A percentile compares a stretch with the other conserved stretches of the same genome.
phyloP scores from a whole-genome alignment of 2,888 invertebrate genomes.

The Polietes domitor region DNA sequence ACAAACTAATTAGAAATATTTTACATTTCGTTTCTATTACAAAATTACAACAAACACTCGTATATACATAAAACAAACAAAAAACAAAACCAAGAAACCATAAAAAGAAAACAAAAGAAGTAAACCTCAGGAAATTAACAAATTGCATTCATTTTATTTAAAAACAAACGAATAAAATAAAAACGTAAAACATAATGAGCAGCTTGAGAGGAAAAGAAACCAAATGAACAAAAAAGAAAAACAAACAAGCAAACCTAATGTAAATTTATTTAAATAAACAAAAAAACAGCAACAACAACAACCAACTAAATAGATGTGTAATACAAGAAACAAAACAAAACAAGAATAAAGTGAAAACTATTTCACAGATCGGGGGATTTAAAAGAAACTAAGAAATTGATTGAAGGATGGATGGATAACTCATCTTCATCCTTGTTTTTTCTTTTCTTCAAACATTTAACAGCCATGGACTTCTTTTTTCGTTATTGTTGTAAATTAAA shows the following conservation, averaged over 20 bases:
- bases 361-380: slow-evolving; percentile 19
- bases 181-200: slow-evolving; percentile 61
- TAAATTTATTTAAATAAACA: slow-evolving; percentile 46
- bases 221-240: slow-evolving; percentile 20
- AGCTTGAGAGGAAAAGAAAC: slow-evolving; percentile 39
- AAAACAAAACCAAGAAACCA: too few species aligned
- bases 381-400: slow-evolving; percentile 35
- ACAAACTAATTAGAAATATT: neutral
- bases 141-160: slow-evolving; percentile 56
- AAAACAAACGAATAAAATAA: slow-evolving; percentile 42
- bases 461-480: neutral
- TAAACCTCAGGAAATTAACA: slow-evolving; percentile 66
- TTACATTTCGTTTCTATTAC: slow-evolving; percentile 40
- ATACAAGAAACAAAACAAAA: slow-evolving; percentile 43
- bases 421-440: slow-evolving; percentile 33
- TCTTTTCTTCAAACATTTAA: neutral
- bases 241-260: slow-evolving; percentile 19
- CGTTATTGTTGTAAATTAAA: slow-evolving; percentile 48
- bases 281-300: neutral
- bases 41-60: slow-evolving; percentile 23
- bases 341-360: slow-evolving; percentile 25
- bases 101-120: slow-evolving; percentile 47
- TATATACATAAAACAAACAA: slow-evolving; percentile 37
- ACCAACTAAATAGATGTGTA: neutral
- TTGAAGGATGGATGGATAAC: slow-evolving; percentile 5